Conservation (phyloP, 2,888 invertebrate species). For the Phragmatobia fuliginosa region DNA sequence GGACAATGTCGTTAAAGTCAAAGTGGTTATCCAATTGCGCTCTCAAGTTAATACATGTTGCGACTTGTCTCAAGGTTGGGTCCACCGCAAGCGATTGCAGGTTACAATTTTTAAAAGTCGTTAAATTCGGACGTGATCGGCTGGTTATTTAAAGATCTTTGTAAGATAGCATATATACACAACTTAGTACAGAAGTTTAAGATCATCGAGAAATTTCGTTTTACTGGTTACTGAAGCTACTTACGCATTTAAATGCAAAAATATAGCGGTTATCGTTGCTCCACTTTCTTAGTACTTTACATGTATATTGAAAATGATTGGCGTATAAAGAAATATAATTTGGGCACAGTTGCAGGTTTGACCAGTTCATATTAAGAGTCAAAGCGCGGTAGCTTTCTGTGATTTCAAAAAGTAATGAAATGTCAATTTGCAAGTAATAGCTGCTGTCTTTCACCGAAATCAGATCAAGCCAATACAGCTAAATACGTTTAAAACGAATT, state of each 20-base stretch:
- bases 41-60: slow-evolving; percentile 77
- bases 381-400: slow-evolving; percentile 37
- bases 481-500: slow-evolving; percentile 10
- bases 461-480: slow-evolving; percentile 30
- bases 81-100: slow-evolving; percentile 19
- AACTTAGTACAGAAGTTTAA: neutral
- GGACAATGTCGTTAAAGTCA: slow-evolving; percentile 73
- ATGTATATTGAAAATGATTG: slow-evolving; percentile 27
- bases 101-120: slow-evolving; percentile 8
- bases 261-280: slow-evolving; percentile 23
- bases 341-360: slow-evolving; percentile 33
- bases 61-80: slow-evolving; percentile 56
- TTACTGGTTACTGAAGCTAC: neutral
- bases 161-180: slow-evolving; percentile 1
- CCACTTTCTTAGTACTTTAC: slow-evolving; percentile 31
- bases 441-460: slow-evolving; percentile 32
- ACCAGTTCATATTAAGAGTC: slow-evolving; percentile 42
- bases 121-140: slow-evolving; percentile 3
- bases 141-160: neutral
- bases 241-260: slow-evolving; percentile 1
- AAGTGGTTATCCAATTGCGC: slow-evolving; percentile 75
- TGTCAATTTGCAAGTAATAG: slow-evolving; percentile 40
- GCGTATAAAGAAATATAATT: slow-evolving; percentile 36
- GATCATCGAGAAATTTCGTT: neutral
- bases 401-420: slow-evolving; percentile 48